These are phyloP conservation scores for Chymomyza costata DNA, from an alignment of 1,140 invertebrate genomes.

Conservation along the genomic window DNA sequence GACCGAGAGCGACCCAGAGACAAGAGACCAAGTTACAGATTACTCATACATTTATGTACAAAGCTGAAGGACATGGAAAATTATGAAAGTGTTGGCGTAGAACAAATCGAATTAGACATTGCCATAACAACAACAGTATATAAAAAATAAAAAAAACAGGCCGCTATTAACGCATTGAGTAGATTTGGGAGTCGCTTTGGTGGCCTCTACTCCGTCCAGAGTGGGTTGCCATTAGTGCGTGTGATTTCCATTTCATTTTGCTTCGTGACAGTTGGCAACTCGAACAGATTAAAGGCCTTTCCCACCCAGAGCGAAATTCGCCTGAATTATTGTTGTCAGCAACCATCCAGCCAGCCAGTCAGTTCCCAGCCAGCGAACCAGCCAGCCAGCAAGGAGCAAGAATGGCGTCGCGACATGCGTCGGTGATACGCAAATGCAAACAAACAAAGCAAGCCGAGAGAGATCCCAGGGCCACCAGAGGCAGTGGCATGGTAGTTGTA, in stretches of 20 bases:
- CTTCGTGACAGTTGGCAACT: conserved; percentile 74
- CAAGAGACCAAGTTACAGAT: background rate
- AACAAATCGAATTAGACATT: conserved; percentile 71
- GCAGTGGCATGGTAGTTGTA: no score
- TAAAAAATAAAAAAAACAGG: conserved; percentile 12
- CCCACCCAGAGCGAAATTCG: conserved; percentile 65
- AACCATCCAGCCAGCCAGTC: conserved; percentile 35
- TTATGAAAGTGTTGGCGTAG: conserved; percentile 72
- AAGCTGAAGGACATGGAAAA: conserved; percentile 60
- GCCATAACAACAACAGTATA: conserved; percentile 16
- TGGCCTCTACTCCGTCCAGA: background rate
- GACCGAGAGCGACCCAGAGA: conserved; percentile 13
- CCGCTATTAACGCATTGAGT: conserved; percentile 14
- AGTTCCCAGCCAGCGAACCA: conserved; percentile 18
- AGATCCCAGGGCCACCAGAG: no score
- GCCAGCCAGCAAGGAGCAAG: conserved; percentile 22
- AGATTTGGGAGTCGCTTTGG: background rate
- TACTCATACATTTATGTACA: conserved; percentile 6
- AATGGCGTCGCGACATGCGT: conserved; percentile 63
- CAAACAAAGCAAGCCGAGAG: conserved; percentile 33
- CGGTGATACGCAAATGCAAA: conserved; percentile 72
- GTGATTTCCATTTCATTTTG: conserved; percentile 74
- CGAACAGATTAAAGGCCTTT: conserved; percentile 73
- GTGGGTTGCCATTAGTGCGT: conserved; percentile 61
- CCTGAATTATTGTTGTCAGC: conserved; percentile 69